phyloP scores from a whole-genome alignment of 2,797 vertebrate genomes.

The Pagetopsis macropterus region DNA sequence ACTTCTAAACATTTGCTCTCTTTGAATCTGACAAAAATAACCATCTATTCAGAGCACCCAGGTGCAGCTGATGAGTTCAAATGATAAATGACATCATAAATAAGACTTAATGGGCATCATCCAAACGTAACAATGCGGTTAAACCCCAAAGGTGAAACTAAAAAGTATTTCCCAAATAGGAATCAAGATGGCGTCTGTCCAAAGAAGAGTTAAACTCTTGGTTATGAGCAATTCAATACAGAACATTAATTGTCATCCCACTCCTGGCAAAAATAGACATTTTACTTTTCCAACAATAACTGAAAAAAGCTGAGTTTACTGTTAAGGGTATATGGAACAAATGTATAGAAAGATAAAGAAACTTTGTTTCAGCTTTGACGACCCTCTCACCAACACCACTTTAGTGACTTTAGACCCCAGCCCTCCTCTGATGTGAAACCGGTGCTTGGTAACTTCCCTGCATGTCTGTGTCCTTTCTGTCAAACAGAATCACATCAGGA shows the following conservation, averaged over 20 bases:
- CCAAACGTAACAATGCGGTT: conserved; percentile 34
- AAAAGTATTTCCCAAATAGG: conserved; percentile 19
- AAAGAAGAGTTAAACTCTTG: conserved; percentile 27
- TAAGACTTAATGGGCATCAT: conserved; percentile 49
- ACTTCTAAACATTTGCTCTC: conserved; percentile 34
- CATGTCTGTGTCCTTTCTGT: conserved; percentile 46
- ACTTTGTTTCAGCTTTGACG: conserved; percentile 49
- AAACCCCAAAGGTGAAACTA: conserved; percentile 36
- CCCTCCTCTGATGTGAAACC: conserved; percentile 34
- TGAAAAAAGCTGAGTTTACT: conserved; percentile 69
- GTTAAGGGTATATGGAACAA: conserved; percentile 52
- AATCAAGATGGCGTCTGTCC: conserved; percentile 19
- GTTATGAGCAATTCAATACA: conserved; percentile 38
- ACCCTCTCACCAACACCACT: conserved; percentile 46
- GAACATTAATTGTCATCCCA: conserved; percentile 47
- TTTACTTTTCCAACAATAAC: conserved; percentile 42
- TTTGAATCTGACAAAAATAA: conserved; percentile 38
- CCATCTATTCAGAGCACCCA: conserved; percentile 37
- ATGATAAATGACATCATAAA: conserved; percentile 43
- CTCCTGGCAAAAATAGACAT: conserved; percentile 6
- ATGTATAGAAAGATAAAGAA: conserved; percentile 50
- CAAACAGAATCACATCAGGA: conserved; percentile 49
- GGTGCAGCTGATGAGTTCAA: conserved; percentile 37
- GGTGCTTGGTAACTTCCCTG: conserved; percentile 49
- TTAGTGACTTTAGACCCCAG: conserved; percentile 55